Base-by-base conservation (phyloP, 2,113 vertebrate species). In the Elachura formosa region DNA sequence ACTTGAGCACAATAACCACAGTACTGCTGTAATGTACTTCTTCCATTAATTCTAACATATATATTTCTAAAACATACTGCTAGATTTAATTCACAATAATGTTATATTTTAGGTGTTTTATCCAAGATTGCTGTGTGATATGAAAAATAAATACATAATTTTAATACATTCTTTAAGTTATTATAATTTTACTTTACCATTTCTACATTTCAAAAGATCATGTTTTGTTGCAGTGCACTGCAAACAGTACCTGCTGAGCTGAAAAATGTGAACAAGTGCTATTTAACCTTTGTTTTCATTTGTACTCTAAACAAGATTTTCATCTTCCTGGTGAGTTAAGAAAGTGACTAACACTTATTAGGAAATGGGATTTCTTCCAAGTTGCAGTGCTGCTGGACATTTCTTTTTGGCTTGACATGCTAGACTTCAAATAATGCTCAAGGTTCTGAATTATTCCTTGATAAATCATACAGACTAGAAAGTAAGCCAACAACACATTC, bases 71-170 rank as follows among this genome's bases (percentile, higher is more conserved):
- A 76, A 55, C 8, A 28, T 17, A 28, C 11, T 33, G 36, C 10
- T 75, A 5, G 9, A 36, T 63, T 88, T 61, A 10, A 46, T 76
- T 87, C 5, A 49, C 40, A 56, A 52, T 20, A 77, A 71, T 14
- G 1, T 34, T 69, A 10, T 10, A 33, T 36, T 59, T 74, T 13
- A 64, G 10, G 17, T 67, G 15, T 68, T 89, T 89, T 68, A 24
- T 48, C 40, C 3, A 1, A 63, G 8, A 45, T 52, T 33, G 5
- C 4, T 40, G 63, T 7, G 10, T 0, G 0, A n/a, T 58, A 58
- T 22, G 10, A 63, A 88, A 58, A 8, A 55, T 11, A 45, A 20
- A 41, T 28, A n/a, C n/a, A n/a, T n/a, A 18, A 48, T 74, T 66
- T 86, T 67, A 77, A 43, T 36, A 16, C 1, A 12, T 36, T 11